These are phyloP conservation scores for Gandaritis pyraliata DNA, from an alignment of 2,888 invertebrate species.

Conservation along the genomic window DNA sequence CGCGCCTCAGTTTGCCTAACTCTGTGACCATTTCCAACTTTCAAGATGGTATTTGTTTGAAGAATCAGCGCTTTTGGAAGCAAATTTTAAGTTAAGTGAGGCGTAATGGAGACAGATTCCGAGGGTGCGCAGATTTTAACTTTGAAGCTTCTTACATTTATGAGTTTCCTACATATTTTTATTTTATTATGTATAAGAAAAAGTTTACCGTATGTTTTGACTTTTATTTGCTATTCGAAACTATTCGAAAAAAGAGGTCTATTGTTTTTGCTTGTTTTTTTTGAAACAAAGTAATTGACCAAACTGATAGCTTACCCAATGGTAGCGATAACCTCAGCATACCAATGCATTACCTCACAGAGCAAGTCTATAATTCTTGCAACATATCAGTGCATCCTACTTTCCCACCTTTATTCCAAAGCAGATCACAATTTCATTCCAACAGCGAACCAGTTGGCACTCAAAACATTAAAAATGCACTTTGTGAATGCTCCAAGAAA, in stretches of 20 bases:
- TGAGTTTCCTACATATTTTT: not conserved
- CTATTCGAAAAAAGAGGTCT: too few relatives aligned
- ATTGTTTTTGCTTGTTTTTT: too few relatives aligned
- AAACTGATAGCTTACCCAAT: too few relatives aligned
- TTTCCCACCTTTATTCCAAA: not conserved
- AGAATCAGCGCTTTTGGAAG: conserved; percentile 20
- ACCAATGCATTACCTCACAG: too few relatives aligned
- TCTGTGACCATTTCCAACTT: conserved; percentile 3
- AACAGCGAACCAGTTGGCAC: conserved; percentile 39
- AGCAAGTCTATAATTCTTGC: too few relatives aligned
- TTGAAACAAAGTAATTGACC: too few relatives aligned
- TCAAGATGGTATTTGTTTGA: conserved; percentile 27
- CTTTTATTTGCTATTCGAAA: too few relatives aligned
- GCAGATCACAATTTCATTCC: conserved; percentile 27
- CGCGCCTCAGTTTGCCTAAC: not conserved
- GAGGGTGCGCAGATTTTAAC: conserved; percentile 1
- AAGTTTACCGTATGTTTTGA: not conserved
- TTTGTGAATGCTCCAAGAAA: conserved; percentile 36
- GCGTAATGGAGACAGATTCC: not conserved
- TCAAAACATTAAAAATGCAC: conserved; percentile 47
- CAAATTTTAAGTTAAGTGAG: conserved; percentile 10
- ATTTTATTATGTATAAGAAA: not conserved
- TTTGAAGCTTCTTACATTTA: not conserved
- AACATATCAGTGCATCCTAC: too few relatives aligned
- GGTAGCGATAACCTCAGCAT: too few relatives aligned